These are phyloP conservation scores for Semnornis frantzii DNA, from an alignment of 2,113 vertebrate species.

Conservation along the genomic window DNA sequence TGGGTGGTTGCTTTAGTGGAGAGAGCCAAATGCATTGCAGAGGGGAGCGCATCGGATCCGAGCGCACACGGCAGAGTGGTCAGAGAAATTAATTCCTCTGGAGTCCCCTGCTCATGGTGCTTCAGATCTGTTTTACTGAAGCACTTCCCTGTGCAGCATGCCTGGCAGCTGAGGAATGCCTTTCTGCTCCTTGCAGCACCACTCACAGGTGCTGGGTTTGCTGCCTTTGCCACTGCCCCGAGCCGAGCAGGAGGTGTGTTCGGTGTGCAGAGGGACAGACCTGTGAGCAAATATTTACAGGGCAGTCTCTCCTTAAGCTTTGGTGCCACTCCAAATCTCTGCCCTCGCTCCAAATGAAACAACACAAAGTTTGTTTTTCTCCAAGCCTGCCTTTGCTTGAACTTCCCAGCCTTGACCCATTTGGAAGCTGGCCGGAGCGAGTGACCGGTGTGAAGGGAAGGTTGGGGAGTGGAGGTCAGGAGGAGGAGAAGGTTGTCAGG, in stretches of 20 bases:
- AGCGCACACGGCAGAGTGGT: background rate
- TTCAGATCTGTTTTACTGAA: background rate
- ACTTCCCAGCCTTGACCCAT: background rate
- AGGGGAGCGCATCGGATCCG: background rate
- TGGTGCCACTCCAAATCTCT: background rate
- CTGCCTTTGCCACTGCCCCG: background rate
- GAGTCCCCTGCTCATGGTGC: background rate
- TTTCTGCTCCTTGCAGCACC: background rate
- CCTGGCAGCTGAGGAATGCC: background rate
- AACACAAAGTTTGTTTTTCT: background rate
- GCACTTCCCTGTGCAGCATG: background rate
- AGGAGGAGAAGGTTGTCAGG: background rate
- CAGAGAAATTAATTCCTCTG: background rate
- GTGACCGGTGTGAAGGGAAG: background rate
- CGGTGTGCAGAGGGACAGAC: background rate
- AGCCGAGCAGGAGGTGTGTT: background rate
- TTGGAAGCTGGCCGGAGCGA: background rate
- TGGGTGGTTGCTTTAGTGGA: background rate
- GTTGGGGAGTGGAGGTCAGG: background rate
- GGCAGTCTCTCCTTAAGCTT: background rate
- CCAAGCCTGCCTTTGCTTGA: background rate
- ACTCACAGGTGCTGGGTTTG: background rate
- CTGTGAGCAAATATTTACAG: conserved; percentile 38
- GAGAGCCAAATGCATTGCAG: background rate
- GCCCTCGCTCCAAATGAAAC: background rate